Conservation (phyloP, 1,140 invertebrate genomes). For the Scylla paramamosain region DNA sequence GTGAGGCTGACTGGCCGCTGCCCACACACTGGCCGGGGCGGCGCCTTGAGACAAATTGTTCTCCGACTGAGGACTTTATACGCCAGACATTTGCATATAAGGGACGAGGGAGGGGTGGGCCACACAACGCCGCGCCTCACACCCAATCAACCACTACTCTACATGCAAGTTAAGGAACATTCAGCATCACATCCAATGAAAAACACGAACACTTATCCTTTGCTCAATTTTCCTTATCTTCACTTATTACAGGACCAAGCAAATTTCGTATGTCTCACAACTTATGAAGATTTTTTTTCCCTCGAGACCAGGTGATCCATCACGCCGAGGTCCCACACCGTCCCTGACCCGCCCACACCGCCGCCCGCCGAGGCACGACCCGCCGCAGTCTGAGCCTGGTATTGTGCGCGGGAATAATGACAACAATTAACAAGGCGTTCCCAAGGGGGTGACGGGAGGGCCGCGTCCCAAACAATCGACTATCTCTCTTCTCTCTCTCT, state of each 20-base stretch:
- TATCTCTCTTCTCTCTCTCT: neutral
- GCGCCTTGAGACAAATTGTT: conserved; percentile 46
- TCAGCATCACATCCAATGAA: neutral
- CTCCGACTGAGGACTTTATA: conserved; percentile 43
- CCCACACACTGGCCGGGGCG: conserved; percentile 11
- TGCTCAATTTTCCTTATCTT: neutral
- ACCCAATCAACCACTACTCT: too few species aligned
- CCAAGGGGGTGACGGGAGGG: conserved; percentile 5
- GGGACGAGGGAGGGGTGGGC: neutral
- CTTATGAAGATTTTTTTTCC: conserved; percentile 2
- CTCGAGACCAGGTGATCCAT: neutral
- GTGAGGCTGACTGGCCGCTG: neutral
- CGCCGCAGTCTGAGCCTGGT: conserved; percentile 5
- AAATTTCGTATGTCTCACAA: neutral
- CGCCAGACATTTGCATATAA: conserved; percentile 45
- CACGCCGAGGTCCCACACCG: neutral
- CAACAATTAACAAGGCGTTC: conserved; percentile 27
- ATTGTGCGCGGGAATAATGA: conserved; percentile 40
- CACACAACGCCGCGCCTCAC: too few species aligned
- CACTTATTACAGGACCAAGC: neutral
- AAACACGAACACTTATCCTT: neutral
- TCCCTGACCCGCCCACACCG: neutral
- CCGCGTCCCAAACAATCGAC: neutral
- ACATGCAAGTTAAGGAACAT: too few species aligned
- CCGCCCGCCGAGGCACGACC: neutral